A percentile compares a stretch with the other conserved stretches of the same genome.
Conservation (phyloP, 2,888 invertebrate species). For the Malacosoma neustria region DNA sequence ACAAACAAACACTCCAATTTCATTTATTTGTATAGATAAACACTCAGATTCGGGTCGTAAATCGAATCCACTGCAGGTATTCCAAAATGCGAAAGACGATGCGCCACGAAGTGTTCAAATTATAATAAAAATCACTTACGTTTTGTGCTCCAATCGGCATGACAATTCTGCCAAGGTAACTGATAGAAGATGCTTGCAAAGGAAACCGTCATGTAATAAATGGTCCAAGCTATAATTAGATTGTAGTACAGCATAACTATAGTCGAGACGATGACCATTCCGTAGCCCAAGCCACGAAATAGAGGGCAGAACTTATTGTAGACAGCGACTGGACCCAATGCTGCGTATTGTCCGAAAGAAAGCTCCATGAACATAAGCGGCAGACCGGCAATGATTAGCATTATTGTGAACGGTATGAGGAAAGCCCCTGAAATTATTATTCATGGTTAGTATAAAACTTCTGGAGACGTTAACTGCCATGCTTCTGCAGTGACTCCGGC, state of each 20-base stretch:
- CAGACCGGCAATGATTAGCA: conserved; percentile 86
- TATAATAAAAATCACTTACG: conserved; percentile 47
- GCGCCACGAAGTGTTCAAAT: neutral
- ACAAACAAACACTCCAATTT: no score
- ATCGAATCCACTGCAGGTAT: no score
- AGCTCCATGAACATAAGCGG: conserved; percentile 90
- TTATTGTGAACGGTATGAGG: conserved; percentile 87
- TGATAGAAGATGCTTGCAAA: conserved; percentile 78
- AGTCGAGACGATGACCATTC: conserved; percentile 84
- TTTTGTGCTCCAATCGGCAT: conserved; percentile 80
- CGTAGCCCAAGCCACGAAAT: conserved; percentile 82
- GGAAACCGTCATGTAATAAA: conserved; percentile 79
- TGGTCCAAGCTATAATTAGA: conserved; percentile 85
- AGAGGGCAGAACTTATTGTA: conserved; percentile 87
- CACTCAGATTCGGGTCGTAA: no score
- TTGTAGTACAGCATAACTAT: conserved; percentile 86
- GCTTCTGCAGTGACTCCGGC: no score
- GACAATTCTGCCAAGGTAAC: conserved; percentile 83
- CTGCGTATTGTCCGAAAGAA: conserved; percentile 89
- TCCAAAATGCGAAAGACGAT: neutral
- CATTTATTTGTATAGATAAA: no score
- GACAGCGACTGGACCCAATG: conserved; percentile 84
- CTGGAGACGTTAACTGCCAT: no score
- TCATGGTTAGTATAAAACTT: conserved; percentile 1
- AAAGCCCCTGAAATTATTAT: conserved; percentile 78